phyloP scores from a whole-genome alignment of 1,140 invertebrate genomes.

The Penaeus japonicus region DNA sequence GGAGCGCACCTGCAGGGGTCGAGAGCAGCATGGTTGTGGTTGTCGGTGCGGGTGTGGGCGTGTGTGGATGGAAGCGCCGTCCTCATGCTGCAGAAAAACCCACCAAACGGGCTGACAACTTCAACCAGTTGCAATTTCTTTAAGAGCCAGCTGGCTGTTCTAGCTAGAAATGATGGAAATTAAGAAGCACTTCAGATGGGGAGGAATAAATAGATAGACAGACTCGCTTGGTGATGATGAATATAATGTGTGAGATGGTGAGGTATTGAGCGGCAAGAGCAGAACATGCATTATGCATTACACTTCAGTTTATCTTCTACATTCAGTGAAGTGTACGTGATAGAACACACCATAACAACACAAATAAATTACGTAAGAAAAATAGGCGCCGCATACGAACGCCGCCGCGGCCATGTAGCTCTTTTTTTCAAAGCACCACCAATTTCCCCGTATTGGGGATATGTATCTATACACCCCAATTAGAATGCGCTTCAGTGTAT shows the following conservation, averaged over 20 bases:
- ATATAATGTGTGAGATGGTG: too few relatives aligned
- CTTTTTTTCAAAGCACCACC: too few relatives aligned
- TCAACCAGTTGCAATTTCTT: constrained; percentile 47
- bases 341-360: too few relatives aligned
- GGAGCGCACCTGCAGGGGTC: background rate
- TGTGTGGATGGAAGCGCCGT: background rate
- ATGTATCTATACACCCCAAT: constrained; percentile 46
- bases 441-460: background rate
- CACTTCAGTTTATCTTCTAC: too few relatives aligned
- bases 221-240: too few relatives aligned
- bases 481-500: constrained; percentile 49
- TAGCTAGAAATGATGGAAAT: background rate
- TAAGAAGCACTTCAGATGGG: background rate
- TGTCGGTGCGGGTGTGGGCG: constrained; percentile 26
- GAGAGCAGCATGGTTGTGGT: constrained; percentile 36
- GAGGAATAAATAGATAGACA: background rate
- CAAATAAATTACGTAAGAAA: too few relatives aligned
- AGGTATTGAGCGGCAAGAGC: too few relatives aligned
- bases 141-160: background rate
- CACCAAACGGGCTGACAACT: constrained; percentile 26
- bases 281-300: too few relatives aligned
- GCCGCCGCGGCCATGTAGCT: too few relatives aligned
- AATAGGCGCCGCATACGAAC: too few relatives aligned
- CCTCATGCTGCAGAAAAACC: constrained; percentile 20
- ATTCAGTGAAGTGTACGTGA: too few relatives aligned